These are phyloP conservation scores for Galaxias olidus DNA, from an alignment of 2,797 vertebrate genomes.

Conservation along the genomic window DNA sequence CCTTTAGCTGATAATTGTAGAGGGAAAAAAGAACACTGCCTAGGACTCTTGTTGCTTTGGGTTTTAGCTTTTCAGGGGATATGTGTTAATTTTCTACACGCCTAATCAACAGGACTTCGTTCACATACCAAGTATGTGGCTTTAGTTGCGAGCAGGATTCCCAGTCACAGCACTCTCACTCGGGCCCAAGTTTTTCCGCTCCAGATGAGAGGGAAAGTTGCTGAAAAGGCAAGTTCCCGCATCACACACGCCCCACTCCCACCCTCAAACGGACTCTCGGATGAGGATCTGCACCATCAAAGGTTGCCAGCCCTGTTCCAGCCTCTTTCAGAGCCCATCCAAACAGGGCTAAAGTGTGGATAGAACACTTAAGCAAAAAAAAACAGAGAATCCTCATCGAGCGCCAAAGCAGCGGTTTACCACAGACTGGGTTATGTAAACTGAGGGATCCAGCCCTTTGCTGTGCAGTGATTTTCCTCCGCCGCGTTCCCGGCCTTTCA, in stretches of 20 bases:
- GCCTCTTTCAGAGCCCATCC: slow-evolving; percentile 28
- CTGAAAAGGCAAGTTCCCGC: slow-evolving; percentile 42
- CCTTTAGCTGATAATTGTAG: too few species aligned
- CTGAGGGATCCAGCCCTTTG: slow-evolving; percentile 55
- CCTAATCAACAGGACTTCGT: too few species aligned
- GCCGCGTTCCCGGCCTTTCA: slow-evolving; percentile 61
- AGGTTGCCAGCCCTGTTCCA: slow-evolving; percentile 33
- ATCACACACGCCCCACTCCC: slow-evolving; percentile 31
- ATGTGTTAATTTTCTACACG: too few species aligned
- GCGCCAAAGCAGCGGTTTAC: slow-evolving; percentile 10
- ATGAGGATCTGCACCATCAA: slow-evolving; percentile 62
- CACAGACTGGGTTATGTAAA: slow-evolving; percentile 12
- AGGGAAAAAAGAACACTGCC: too few species aligned
- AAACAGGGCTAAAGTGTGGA: slow-evolving; percentile 50
- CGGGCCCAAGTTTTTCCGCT: slow-evolving; percentile 45
- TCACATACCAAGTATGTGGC: too few species aligned
- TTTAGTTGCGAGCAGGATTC: slow-evolving; percentile 5
- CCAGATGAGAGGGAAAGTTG: slow-evolving; percentile 23
- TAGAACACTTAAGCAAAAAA: slow-evolving; percentile 27
- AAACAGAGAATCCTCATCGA: too few species aligned
- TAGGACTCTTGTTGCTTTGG: too few species aligned
- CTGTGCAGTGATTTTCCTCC: slow-evolving; percentile 59
- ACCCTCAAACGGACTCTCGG: slow-evolving; percentile 65
- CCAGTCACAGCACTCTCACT: slow-evolving; percentile 22
- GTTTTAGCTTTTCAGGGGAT: too few species aligned